These are phyloP conservation scores for Tetramorium simillimum DNA, from an alignment of 1,140 invertebrate species.

Conservation along the genomic window DNA sequence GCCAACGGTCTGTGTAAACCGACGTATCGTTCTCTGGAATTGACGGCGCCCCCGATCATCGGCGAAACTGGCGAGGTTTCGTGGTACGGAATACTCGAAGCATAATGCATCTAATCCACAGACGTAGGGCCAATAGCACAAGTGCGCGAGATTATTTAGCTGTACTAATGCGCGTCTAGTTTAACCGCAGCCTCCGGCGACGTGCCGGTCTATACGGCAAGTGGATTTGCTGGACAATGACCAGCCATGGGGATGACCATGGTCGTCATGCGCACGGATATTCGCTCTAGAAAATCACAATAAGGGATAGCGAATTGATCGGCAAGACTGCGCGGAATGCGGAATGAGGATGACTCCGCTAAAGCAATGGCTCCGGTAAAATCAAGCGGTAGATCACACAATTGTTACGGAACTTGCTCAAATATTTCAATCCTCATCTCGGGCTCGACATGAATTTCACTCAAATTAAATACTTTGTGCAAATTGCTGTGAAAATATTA, in stretches of 20 bases:
- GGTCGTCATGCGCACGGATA: conserved; percentile 64
- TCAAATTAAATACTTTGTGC: not conserved
- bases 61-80: not conserved
- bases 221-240: conserved; percentile 73
- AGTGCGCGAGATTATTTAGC: conserved; percentile 42
- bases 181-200: conserved; percentile 57
- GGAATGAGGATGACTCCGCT: not conserved
- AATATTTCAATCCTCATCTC: not conserved
- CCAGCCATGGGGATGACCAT: conserved; percentile 63
- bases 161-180: conserved; percentile 51
- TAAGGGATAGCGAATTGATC: conserved; percentile 61
- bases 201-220: conserved; percentile 59
- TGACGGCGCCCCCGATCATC: not conserved
- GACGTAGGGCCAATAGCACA: conserved; percentile 18
- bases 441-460: not conserved
- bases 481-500: conserved; percentile 7
- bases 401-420: not conserved
- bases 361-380: not conserved
- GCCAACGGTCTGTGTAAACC: not conserved
- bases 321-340: conserved; percentile 36
- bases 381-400: not conserved
- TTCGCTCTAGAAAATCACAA: conserved; percentile 66
- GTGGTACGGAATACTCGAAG: conserved; percentile 29
- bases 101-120: conserved; percentile 51
- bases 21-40: not conserved